phyloP scores from a whole-genome alignment of 2,797 vertebrate genomes.

The Smutsia gigantea region DNA sequence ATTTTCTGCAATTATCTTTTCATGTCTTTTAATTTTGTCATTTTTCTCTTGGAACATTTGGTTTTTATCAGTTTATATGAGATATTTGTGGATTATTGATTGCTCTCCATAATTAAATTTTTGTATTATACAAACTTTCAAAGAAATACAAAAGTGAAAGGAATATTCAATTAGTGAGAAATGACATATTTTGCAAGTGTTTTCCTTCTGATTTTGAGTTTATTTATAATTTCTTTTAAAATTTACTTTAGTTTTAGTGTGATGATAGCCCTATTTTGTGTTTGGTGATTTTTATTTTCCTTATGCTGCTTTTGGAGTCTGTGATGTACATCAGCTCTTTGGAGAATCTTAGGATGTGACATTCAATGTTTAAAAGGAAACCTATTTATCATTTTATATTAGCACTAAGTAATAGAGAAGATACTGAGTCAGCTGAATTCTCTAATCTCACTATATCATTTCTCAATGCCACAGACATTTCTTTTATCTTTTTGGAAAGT shows the following conservation, averaged over 20 bases:
- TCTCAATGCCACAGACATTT: neutral
- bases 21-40: neutral
- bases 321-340: neutral
- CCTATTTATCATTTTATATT: neutral
- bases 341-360: neutral
- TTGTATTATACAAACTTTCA: neutral
- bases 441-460: neutral
- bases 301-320: neutral
- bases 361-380: conserved; percentile 51
- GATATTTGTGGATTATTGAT: neutral
- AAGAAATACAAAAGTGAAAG: neutral
- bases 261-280: neutral
- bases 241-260: neutral
- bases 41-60: neutral
- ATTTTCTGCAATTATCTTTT: neutral
- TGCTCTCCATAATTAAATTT: neutral
- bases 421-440: neutral
- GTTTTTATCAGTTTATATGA: neutral
- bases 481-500: conserved; percentile 10
- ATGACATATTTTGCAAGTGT: neutral
- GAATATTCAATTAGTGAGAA: neutral
- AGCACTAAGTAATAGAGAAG: neutral
- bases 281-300: conserved; percentile 46
- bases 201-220: neutral
- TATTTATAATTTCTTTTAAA: neutral